A percentile compares a stretch with the other conserved stretches of the same genome.
Conservation (phyloP, 2,113 vertebrate genomes). For the Gyps fulvus region DNA sequence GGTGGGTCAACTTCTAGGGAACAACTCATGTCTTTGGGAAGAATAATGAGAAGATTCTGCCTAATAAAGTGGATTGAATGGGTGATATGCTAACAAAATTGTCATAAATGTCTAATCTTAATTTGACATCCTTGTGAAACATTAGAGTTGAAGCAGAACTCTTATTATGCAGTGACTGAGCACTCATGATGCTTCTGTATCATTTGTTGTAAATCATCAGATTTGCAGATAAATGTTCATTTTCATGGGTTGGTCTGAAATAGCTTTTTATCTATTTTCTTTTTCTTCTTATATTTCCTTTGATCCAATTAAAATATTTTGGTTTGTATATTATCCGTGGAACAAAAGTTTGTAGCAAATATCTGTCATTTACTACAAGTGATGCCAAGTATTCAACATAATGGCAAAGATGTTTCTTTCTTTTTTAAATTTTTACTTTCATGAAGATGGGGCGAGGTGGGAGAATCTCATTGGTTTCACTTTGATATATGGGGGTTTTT, state of each 20-base stretch:
- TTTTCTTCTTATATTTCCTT: not conserved
- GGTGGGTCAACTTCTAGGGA: not conserved
- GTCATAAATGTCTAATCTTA: not conserved
- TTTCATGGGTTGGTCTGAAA: not conserved
- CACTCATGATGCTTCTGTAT: not conserved
- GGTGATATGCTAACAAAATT: not conserved
- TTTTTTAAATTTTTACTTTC: not conserved
- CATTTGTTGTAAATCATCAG: not conserved
- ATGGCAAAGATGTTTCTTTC: not conserved
- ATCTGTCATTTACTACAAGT: not conserved
- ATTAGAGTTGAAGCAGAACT: not conserved
- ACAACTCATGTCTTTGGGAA: not conserved
- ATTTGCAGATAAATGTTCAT: not conserved
- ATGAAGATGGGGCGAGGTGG: not conserved
- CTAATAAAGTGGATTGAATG: not conserved
- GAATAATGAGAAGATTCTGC: not conserved
- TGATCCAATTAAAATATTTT: not conserved
- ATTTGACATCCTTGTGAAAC: not conserved
- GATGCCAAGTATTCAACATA: not conserved
- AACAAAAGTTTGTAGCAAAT: not conserved
- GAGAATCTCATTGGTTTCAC: not conserved
- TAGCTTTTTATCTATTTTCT: not conserved
- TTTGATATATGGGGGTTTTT: not conserved
- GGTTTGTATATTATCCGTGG: not conserved
- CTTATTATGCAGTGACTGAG: not conserved